Base-by-base conservation (phyloP, 2,888 invertebrate genomes). In the Balanococcus diminutus region DNA sequence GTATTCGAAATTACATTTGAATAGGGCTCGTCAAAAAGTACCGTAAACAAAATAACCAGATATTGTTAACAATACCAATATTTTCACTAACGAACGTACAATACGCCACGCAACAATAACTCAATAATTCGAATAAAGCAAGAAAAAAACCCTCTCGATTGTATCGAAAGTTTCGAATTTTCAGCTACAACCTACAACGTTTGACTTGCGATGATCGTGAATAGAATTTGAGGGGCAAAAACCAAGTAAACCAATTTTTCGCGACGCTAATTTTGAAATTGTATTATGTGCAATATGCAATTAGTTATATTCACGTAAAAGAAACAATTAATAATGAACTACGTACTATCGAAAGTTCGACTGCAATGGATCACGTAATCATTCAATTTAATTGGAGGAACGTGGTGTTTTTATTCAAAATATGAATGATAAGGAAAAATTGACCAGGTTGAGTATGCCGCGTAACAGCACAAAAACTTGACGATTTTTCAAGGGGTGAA, bases 1-100 rank as follows among this genome's bases (percentile, higher is more conserved):
- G 72, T 31, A 72, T 72, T 72, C n/a, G n/a, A 72, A 72, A 72
- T 72, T 72, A 72, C 31, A 28, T 72, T 72, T 72, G 31, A 72
- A 72, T 72, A 72, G 72, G 31, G 72, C 32, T 72, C 72, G 72
- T 72, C 72, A 72, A 72, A 72, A 72, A 46, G 46, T n/a, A 46
- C 46, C 31, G 72, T 72, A 72, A 72, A 72, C 72, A 72, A 72
- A 72, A 72, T n/a, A 25, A 61, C 61, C 25, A 32, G 31, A 72
- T 72, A 46, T 46, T 72, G 72, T n/a, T 32, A 72, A 72, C 32
- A 72, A 72, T 72, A 32, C 25, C 61, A 31, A 72, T 72, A 72
- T 72, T 61, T 61, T 72, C 32, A 32, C 72, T 72, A 72, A 72
- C 72, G 72, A 72, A 32, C 72, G 72, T 72, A 72, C 32, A 72